A percentile compares a stretch with the other conserved stretches of the same genome.
Conservation (phyloP, 2,113 vertebrate genomes). For the Hippocampus barbouri region DNA sequence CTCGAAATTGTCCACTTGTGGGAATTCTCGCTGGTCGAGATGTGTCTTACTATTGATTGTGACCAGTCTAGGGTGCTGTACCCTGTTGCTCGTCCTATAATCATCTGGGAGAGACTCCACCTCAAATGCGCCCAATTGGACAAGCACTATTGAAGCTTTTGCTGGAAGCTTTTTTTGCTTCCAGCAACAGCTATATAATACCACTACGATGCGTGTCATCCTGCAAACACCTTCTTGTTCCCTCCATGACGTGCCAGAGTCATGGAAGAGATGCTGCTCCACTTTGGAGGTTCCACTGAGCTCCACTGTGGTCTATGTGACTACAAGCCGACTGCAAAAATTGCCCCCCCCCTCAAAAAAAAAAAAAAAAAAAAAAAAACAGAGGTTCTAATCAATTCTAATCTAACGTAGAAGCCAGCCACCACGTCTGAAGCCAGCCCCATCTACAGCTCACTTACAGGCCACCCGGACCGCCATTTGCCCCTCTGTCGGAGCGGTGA, state of each 20-base stretch:
- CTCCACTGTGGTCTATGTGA: background rate
- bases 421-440: background rate
- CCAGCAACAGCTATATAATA: background rate
- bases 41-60: too few species aligned
- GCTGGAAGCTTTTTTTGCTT: background rate
- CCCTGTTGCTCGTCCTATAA: too few species aligned
- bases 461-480: slow-evolving; percentile 37
- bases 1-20: too few species aligned
- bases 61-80: too few species aligned
- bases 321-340: background rate
- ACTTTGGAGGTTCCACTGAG: background rate
- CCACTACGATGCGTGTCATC: background rate
- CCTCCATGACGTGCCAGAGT: background rate
- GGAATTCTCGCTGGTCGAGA: too few species aligned
- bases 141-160: too few species aligned
- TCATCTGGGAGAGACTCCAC: too few species aligned
- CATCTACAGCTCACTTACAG: slow-evolving; percentile 50
- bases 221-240: background rate
- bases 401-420: background rate
- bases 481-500: slow-evolving; percentile 77
- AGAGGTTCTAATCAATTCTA: slow-evolving; percentile 1
- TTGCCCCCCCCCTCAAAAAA: too few species aligned
- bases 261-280: background rate
- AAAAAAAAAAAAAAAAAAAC: background rate
- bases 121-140: too few species aligned